Evolutionary conservation across 2,888 invertebrate genomes (phyloP).

Genomic region (Boloria euphrosyne): DNA sequence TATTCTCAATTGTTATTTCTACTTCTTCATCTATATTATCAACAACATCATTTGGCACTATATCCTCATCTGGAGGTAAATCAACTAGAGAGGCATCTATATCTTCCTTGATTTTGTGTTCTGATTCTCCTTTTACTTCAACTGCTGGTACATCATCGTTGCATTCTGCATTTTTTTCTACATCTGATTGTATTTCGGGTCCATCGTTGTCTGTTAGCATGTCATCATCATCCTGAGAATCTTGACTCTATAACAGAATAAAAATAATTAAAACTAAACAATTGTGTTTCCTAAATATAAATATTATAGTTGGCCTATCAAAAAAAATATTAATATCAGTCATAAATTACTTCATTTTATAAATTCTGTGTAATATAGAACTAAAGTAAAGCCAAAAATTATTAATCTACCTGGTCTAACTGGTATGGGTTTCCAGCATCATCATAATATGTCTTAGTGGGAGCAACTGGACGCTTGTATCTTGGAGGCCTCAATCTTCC

Average conservation of each 20-base stretch:
- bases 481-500: slow-evolving; percentile 79
- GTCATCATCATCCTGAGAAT: slow-evolving; percentile 62
- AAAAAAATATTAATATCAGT: no score
- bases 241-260: slow-evolving; percentile 52
- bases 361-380: neutral
- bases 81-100: neutral
- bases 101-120: slow-evolving; percentile 25
- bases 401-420: slow-evolving; percentile 54
- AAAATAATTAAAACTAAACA: neutral
- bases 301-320: neutral
- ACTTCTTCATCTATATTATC: slow-evolving; percentile 46
- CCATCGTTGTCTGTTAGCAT: slow-evolving; percentile 65
- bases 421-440: slow-evolving; percentile 84
- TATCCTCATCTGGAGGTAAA: slow-evolving; percentile 14
- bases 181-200: slow-evolving; percentile 63
- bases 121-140: slow-evolving; percentile 31
- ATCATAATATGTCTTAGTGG: slow-evolving; percentile 85
- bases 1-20: slow-evolving; percentile 40
- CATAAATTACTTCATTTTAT: neutral
- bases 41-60: slow-evolving; percentile 45
- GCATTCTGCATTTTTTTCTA: slow-evolving; percentile 51
- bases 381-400: neutral
- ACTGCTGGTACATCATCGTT: slow-evolving; percentile 49
- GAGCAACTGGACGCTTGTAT: slow-evolving; percentile 56
- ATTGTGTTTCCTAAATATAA: neutral